These are phyloP conservation scores for Molanna angustata DNA, from an alignment of 2,888 invertebrate species.

Conservation along the genomic window DNA sequence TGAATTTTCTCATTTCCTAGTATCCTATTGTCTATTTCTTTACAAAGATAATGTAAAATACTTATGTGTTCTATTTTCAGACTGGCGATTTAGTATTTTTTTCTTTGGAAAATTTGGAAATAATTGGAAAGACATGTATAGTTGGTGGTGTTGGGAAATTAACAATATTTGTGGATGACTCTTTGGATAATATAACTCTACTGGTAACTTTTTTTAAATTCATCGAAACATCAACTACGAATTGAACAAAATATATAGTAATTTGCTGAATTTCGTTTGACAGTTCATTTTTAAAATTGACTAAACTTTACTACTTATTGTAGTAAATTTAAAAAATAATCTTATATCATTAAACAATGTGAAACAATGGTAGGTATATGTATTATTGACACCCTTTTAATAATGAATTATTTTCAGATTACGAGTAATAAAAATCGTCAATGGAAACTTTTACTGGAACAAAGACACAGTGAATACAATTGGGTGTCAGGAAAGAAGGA, in stretches of 20 bases:
- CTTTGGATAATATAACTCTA: conserved; percentile 55
- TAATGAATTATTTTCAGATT: conserved; percentile 54
- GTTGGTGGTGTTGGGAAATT: conserved; percentile 61
- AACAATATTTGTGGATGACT: conserved; percentile 71
- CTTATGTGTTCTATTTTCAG: conserved; percentile 42
- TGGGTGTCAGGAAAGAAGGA: conserved; percentile 55
- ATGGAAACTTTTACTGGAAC: conserved; percentile 79
- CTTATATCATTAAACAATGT: too few species aligned
- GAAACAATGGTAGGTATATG: too few species aligned
- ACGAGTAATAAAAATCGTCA: conserved; percentile 71
- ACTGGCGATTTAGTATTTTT: conserved; percentile 64
- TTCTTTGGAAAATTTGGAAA: conserved; percentile 66
- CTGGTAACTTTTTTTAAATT: conserved; percentile 46
- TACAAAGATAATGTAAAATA: too few species aligned
- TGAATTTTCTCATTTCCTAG: too few species aligned
- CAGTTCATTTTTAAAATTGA: too few species aligned
- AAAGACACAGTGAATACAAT: conserved; percentile 68
- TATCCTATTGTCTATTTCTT: too few species aligned
- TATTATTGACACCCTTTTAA: too few species aligned
- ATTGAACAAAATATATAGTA: too few species aligned
- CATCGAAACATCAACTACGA: too few species aligned
- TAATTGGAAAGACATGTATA: conserved; percentile 65
- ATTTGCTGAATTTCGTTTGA: too few species aligned
- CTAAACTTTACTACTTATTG: too few species aligned
- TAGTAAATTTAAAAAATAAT: too few species aligned